Evolutionary conservation across 53 echinoderm and acorn worm species (phyloP), one percentile per base, ranked within the genome.

Genomic region (Luidia sarsii): DNA sequence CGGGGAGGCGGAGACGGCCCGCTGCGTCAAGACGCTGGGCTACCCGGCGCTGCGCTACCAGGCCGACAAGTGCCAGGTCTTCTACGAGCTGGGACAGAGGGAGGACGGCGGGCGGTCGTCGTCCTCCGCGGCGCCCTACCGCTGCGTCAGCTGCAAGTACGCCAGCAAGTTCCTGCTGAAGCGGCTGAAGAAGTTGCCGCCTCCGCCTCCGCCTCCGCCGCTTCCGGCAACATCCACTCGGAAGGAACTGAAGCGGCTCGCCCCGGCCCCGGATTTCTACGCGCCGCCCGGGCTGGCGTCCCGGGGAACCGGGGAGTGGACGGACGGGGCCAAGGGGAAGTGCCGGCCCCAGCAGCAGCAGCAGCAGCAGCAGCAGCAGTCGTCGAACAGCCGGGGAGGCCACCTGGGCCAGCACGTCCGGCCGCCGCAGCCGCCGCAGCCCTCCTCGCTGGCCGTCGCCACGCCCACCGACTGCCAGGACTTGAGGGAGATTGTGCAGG

Each of bases 81-180:
- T 66, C 46, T 45, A 66, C 22, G 67, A 66, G 38, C 67, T 33
- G 28, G n/a, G n/a, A n/a, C 39, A 14, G 2, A 45, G 11, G 2
- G 20, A 23, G 4, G 41, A 66, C 2, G 25, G 22, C 8, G 30
- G 63, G 6, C 63, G 63, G 11, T n/a, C n/a, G n/a, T n/a, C n/a
- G n/a, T n/a, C n/a, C n/a, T n/a, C n/a, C n/a, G n/a, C n/a, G n/a
- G 36, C 63, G 1, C 63, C 63, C 0, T 63, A 63, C 20, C 33
- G 63, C 15, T 63, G 63, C 37, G 63, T 63, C 37, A 63, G 63
- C 35, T 63, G 63, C 35, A 63, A 63, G 8, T 63, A 63, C 18
- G 63, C 63, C 16, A 63, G 63, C 63, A 63, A 35, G 19, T 63
- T 63, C 20, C 19, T 63, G 35, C 20, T 63, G 36, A 63, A 63